These are phyloP conservation scores for Tachycineta bicolor DNA, from an alignment of 2,113 vertebrate species.

Conservation along the genomic window DNA sequence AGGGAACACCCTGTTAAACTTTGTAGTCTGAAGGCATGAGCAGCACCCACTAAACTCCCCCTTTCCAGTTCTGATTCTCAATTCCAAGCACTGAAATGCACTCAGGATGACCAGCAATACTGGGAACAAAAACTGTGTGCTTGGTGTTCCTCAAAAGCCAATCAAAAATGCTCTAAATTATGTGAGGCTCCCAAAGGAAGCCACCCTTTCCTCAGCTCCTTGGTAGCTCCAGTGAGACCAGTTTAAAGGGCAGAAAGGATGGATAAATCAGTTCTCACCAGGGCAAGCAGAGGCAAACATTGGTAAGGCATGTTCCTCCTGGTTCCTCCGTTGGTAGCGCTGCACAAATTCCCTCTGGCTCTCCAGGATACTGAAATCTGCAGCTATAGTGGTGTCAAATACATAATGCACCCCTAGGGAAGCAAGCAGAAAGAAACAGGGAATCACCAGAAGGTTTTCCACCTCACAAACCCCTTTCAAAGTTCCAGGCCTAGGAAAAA, in stretches of 20 bases:
- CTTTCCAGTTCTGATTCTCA: not conserved
- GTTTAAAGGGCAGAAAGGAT: not conserved
- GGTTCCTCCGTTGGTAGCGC: constrained; percentile 83
- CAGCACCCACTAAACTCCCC: not conserved
- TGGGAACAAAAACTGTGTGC: not conserved
- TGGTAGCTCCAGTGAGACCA: not conserved
- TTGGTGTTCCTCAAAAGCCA: not conserved
- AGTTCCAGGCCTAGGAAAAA: not conserved
- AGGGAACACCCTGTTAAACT: not conserved
- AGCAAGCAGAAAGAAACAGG: not conserved
- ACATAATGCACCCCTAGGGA: constrained; percentile 87
- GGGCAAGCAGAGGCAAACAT: constrained; percentile 98
- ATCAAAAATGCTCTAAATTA: not conserved
- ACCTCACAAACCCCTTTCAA: not conserved
- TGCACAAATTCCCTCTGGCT: constrained; percentile 93
- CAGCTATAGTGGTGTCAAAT: constrained; percentile 88
- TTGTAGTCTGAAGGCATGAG: not conserved
- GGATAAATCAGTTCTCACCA: constrained; percentile 74
- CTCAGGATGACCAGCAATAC: not conserved
- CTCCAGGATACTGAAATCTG: constrained; percentile 94
- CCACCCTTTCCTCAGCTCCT: not conserved
- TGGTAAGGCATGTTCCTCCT: constrained; percentile 85
- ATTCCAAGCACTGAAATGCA: not conserved
- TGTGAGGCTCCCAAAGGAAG: not conserved
- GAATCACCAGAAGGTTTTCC: not conserved